phyloP scores from a whole-genome alignment of 1,140 invertebrate species.

The Lithobius niger region DNA sequence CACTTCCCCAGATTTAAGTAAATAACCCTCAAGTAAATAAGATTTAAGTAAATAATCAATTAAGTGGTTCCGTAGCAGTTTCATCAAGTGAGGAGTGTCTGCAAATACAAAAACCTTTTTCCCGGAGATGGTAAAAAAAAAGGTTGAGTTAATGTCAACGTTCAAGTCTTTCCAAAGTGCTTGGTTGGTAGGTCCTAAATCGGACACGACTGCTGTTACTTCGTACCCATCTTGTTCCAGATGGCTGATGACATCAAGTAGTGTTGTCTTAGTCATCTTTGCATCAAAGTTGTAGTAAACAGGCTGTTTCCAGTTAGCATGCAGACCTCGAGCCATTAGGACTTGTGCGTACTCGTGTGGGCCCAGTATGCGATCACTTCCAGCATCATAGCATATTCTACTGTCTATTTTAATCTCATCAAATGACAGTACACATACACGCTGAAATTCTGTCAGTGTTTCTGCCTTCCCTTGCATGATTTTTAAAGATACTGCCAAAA shows the following conservation, averaged over 20 bases:
- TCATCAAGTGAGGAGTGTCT: slow-evolving; percentile 18
- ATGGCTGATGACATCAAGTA: neutral
- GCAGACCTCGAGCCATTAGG: slow-evolving; percentile 5
- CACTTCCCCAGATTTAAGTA: neutral
- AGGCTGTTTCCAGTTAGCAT: slow-evolving; percentile 8
- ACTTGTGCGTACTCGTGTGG: slow-evolving; percentile 9
- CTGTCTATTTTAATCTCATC: slow-evolving; percentile 13
- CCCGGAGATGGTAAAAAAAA: slow-evolving; percentile 12
- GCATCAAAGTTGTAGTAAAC: slow-evolving; percentile 13
- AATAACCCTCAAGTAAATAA: neutral
- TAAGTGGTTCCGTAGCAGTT: slow-evolving; percentile 17
- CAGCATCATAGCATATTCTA: neutral
- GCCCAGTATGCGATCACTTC: slow-evolving; percentile 1
- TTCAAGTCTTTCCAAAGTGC: neutral
- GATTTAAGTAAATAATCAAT: slow-evolving; percentile 16
- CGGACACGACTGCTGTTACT: slow-evolving; percentile 4
- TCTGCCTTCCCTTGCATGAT: neutral
- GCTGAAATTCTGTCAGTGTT: neutral
- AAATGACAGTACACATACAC: slow-evolving; percentile 9
- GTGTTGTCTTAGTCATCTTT: neutral
- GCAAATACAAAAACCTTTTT: slow-evolving; percentile 15
- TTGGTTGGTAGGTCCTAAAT: slow-evolving; percentile 4
- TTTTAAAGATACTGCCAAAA: neutral
- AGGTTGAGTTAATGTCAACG: neutral
- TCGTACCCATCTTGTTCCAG: neutral